phyloP scores from a whole-genome alignment of 2,888 invertebrate species.

The Eilema sororculum region DNA sequence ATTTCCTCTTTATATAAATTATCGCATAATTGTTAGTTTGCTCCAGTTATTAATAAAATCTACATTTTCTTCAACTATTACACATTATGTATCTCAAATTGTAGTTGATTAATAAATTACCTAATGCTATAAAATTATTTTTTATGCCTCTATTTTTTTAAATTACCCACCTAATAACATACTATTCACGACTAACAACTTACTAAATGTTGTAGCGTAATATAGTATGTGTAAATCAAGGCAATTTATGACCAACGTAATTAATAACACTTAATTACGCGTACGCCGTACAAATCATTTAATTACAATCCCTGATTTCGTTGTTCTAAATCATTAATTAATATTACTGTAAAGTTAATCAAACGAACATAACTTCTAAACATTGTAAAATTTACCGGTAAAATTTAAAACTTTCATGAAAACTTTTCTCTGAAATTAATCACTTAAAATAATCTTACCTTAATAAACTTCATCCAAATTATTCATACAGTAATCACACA shows the following conservation, averaged over 20 bases:
- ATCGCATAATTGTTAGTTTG: background rate
- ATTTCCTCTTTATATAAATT: too few relatives aligned
- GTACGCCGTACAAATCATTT: background rate
- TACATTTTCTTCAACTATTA: background rate
- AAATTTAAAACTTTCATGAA: background rate
- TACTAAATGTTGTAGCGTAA: background rate
- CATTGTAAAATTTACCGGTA: background rate
- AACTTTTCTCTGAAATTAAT: background rate
- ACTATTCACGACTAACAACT: background rate
- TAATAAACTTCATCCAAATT: slow-evolving; percentile 34
- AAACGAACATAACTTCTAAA: background rate
- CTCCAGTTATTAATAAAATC: background rate
- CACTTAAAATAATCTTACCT: slow-evolving; percentile 37
- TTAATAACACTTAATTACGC: background rate
- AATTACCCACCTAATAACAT: background rate
- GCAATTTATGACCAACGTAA: background rate
- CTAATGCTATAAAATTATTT: background rate
- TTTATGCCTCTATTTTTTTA: background rate
- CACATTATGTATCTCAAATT: background rate
- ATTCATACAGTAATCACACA: slow-evolving; percentile 44
- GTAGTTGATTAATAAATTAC: background rate
- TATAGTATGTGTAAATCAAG: background rate
- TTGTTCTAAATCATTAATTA: background rate
- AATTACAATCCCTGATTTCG: background rate
- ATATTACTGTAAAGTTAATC: background rate